These are phyloP conservation scores for Sminthurinus aureus DNA, from an alignment of 2,888 invertebrate species.

Conservation along the genomic window DNA sequence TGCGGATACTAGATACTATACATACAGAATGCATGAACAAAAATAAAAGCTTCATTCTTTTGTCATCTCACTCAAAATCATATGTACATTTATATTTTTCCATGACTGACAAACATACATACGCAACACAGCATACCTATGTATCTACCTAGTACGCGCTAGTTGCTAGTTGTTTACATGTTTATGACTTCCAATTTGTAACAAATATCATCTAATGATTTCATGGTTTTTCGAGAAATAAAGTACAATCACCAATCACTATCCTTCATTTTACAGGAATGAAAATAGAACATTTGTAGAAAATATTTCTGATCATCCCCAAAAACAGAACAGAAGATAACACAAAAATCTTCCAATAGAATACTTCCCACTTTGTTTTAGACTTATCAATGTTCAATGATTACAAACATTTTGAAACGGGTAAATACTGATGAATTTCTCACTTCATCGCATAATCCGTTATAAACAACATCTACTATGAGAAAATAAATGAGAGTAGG, in stretches of 20 bases:
- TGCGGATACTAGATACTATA: too few species aligned
- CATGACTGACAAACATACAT: neutral
- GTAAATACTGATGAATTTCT: too few species aligned
- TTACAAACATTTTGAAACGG: too few species aligned
- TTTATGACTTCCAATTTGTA: neutral
- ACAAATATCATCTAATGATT: neutral
- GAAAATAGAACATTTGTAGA: neutral
- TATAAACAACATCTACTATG: too few species aligned
- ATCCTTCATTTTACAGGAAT: neutral
- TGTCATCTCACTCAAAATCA: neutral
- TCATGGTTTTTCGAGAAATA: too few species aligned
- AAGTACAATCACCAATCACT: neutral
- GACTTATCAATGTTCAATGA: too few species aligned
- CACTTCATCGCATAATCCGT: too few species aligned
- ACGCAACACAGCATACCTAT: neutral
- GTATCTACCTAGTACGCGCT: neutral
- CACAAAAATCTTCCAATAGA: too few species aligned
- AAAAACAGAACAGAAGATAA: too few species aligned
- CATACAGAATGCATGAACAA: neutral
- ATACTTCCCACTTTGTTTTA: too few species aligned
- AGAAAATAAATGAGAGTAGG: too few species aligned
- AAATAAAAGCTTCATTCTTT: neutral
- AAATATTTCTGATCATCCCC: neutral
- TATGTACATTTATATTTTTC: too few species aligned
- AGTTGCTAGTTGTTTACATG: neutral